Conservation (phyloP, 2,888 invertebrate genomes). For the Torymus auratus region DNA sequence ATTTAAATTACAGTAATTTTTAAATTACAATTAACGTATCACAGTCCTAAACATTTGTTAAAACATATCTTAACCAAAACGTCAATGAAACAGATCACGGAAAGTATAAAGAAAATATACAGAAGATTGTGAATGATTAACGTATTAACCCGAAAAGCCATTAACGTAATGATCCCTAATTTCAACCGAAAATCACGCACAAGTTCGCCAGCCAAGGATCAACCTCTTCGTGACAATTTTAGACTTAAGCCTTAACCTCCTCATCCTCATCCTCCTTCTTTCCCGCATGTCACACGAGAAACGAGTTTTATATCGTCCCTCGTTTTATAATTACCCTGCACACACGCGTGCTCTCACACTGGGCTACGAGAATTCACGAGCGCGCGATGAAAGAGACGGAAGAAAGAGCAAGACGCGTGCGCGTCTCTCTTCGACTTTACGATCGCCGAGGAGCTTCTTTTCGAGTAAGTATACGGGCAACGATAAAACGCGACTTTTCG, state of each 20-base stretch:
- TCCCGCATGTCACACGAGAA: background rate
- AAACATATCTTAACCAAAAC: too few relatives aligned
- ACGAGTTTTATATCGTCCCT: slow-evolving; percentile 23
- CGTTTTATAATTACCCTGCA: slow-evolving; percentile 35
- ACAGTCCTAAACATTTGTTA: too few relatives aligned
- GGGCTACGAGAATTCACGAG: background rate
- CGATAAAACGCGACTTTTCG: slow-evolving; percentile 68
- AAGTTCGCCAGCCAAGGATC: too few relatives aligned
- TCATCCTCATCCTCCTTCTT: background rate
- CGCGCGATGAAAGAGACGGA: slow-evolving; percentile 49
- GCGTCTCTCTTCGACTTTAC: background rate
- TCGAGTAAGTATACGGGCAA: slow-evolving; percentile 56
- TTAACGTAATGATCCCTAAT: too few relatives aligned
- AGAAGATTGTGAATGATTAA: too few relatives aligned
- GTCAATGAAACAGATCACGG: too few relatives aligned
- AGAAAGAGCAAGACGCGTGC: background rate
- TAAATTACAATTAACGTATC: too few relatives aligned
- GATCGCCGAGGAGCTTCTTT: background rate
- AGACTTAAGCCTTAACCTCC: background rate
- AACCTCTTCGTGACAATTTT: background rate
- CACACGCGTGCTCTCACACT: background rate
- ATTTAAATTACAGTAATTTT: too few relatives aligned
- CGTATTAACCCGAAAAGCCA: too few relatives aligned
- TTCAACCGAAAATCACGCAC: too few relatives aligned
- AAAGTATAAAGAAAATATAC: too few relatives aligned